Evolutionary conservation across 2,113 vertebrate genomes (phyloP).

Genomic region (Misgurnus anguillicaudatus): DNA sequence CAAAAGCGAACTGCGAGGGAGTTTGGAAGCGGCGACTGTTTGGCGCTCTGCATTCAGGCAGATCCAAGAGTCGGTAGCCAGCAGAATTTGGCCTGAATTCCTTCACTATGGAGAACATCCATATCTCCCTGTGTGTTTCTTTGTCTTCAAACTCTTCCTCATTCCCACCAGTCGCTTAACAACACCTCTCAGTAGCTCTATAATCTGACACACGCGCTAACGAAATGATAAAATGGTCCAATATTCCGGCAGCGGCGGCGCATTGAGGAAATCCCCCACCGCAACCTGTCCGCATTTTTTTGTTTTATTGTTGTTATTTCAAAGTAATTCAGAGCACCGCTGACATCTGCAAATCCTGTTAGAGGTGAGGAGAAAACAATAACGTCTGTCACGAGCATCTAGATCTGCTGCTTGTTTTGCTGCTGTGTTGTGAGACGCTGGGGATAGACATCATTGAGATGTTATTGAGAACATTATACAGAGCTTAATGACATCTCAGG

Average conservation of each 20-base stretch:
- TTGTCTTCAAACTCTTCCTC: background rate
- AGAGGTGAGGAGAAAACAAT: constrained; percentile 38
- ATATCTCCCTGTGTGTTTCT: background rate
- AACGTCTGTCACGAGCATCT: constrained; percentile 5
- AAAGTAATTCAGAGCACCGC: constrained; percentile 22
- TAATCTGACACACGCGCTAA: background rate
- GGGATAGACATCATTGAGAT: background rate
- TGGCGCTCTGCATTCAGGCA: background rate
- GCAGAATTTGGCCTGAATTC: constrained; percentile 8
- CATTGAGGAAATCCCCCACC: constrained; percentile 35
- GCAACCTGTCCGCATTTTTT: constrained; percentile 20
- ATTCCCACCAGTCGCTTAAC: background rate
- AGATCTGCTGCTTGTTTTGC: constrained; percentile 11
- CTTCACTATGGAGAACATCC: constrained; percentile 13
- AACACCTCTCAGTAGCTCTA: background rate
- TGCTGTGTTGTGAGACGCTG: background rate
- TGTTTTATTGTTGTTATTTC: constrained; percentile 41
- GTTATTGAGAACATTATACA: background rate
- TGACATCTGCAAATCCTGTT: constrained; percentile 43
- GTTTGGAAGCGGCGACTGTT: background rate
- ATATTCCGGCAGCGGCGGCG: constrained; percentile 1
- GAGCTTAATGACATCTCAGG: background rate
- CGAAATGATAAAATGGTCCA: constrained; percentile 40
- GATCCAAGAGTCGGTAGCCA: background rate
- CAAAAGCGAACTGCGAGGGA: background rate